Evolutionary conservation across 2,113 vertebrate species (phyloP).

Genomic region (Penelope pileata): DNA sequence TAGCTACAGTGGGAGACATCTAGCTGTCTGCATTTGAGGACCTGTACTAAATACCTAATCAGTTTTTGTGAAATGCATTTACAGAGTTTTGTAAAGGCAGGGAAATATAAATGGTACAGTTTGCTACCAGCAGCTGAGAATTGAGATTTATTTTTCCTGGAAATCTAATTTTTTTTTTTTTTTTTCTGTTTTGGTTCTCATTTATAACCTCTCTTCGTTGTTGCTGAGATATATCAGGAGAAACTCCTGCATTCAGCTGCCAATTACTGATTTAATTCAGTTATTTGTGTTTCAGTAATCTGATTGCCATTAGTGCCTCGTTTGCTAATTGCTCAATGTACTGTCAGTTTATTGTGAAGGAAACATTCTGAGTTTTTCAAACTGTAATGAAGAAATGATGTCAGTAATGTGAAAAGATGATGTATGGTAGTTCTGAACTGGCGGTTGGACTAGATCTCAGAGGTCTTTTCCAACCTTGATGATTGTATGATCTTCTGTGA

Average conservation of each 20-base stretch:
- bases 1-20: neutral
- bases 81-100: neutral
- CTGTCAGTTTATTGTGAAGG: neutral
- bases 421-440: neutral
- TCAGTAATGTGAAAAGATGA: neutral
- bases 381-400: slow-evolving; percentile 21
- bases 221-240: neutral
- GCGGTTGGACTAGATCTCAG: too few species aligned
- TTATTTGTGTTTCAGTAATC: slow-evolving; percentile 40
- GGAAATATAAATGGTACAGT: neutral
- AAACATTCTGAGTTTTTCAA: neutral
- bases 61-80: neutral
- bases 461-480: too few species aligned
- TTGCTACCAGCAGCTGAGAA: neutral
- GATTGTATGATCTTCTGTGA: neutral
- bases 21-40: neutral
- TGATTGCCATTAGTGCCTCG: neutral
- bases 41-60: neutral
- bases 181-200: accelerated
- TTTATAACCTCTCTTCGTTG: neutral
- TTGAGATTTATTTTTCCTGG: neutral
- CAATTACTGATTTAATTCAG: neutral
- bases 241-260: neutral
- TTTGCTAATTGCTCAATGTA: neutral
- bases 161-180: neutral